Evolutionary conservation across 2,888 invertebrate species (phyloP), one percentile per base, ranked within the genome.

Genomic region (Pelosia muscerda): DNA sequence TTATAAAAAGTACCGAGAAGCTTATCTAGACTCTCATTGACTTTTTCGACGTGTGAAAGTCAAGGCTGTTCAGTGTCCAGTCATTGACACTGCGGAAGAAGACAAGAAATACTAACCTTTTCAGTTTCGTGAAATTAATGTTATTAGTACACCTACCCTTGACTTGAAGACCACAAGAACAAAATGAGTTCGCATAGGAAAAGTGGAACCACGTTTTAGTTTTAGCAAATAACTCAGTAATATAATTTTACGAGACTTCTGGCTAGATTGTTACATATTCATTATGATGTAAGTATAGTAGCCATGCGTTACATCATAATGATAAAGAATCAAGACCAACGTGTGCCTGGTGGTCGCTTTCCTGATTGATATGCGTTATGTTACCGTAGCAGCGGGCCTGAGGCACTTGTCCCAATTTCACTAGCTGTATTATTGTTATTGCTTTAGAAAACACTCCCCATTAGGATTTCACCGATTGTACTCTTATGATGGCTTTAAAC

Each of bases 401-500:
- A 69, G 67, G 69, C 68, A 69, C 22, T 65, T 42, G 67, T 31
- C 68, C 73, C 53, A 68, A 65, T 74, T 81, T 76, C 81, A 58
- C 65, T 66, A 34, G 34, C 57, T 11, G 22, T 19, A 49, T 63
- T 58, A 66, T 54, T 54, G 28, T 60, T 65, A 67, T 56, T 56
- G 49, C 34, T 71, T 15, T 68, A 60, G 58, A 70, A 74, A 67
- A 59, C 58, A 9, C 28, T 61, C 8, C 34, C 63, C 38, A 53
- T 61, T 25, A 28, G 9, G 66, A 55, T 65, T 66, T 70, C 79
- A 64, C 42, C 53, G 10, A 34, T 54, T 59, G 49, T 59, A 9
- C n/a, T 9, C 57, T 13, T 26, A 57, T 6, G 26, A 19, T 42
- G 13, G 34, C 55, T 49, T n/a, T n/a, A n/a, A 49, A 6, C 49